Conservation (phyloP, 92 coral and sea anemone genomes). For the Actinostola sp. region DNA sequence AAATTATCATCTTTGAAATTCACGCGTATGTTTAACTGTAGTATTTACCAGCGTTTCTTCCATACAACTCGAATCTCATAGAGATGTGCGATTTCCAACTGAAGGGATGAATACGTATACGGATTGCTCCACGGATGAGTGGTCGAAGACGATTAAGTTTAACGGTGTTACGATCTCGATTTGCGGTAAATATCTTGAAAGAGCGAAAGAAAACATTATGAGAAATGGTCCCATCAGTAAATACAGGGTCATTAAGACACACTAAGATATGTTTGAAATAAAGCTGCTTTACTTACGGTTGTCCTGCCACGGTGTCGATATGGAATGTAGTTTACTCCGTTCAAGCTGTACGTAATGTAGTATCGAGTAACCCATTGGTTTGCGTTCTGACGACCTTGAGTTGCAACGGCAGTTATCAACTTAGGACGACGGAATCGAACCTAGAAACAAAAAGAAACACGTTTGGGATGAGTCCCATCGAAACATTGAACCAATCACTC, state of each 20-base stretch:
- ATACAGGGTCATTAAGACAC: too few species aligned
- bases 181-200: constrained; percentile 60
- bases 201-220: too few species aligned
- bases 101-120: constrained; percentile 43
- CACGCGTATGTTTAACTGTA: too few species aligned
- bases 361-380: constrained; percentile 50
- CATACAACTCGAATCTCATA: constrained; percentile 61
- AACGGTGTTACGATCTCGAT: constrained; percentile 63
- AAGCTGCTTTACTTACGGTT: constrained; percentile 30
- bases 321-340: constrained; percentile 32
- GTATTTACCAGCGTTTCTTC: constrained; percentile 52
- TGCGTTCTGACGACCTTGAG: constrained; percentile 49
- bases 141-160: constrained; percentile 58
- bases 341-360: constrained; percentile 37
- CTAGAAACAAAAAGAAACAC: too few species aligned
- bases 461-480: too few species aligned
- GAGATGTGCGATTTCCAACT: constrained; percentile 54
- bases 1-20: too few species aligned
- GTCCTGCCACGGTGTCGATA: constrained; percentile 27
- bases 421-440: constrained; percentile 29
- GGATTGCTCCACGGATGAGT: constrained; percentile 28
- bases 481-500: too few species aligned
- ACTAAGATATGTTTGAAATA: too few species aligned
- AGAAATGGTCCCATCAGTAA: too few species aligned
- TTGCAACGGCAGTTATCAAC: constrained; percentile 36